Evolutionary conservation across 2,113 vertebrate genomes (phyloP).

Genomic region (Lontra canadensis): DNA sequence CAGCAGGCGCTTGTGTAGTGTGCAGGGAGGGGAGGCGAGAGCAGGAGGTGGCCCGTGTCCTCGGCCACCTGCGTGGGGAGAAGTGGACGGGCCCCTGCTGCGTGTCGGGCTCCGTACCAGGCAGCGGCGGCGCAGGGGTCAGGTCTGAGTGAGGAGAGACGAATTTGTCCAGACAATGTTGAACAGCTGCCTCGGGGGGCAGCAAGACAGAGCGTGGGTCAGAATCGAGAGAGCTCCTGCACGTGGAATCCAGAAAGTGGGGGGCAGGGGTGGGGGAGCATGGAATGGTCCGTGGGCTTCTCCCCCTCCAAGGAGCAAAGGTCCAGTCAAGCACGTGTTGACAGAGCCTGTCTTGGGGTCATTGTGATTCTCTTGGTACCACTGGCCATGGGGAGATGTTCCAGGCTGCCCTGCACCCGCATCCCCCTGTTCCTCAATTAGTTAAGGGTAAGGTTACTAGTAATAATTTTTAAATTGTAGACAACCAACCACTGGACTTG

Average conservation of each 20-base stretch:
- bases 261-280: background rate
- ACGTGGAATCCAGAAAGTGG: too few species aligned
- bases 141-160: rapidly evolving
- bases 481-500: background rate
- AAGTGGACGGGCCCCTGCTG: background rate
- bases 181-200: too few species aligned
- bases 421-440: rapidly evolving
- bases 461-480: background rate
- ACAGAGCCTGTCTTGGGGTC: background rate
- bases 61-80: rapidly evolving
- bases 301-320: rapidly evolving
- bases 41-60: rapidly evolving
- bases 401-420: too few species aligned
- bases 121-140: rapidly evolving
- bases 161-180: rapidly evolving
- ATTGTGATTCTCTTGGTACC: too few species aligned
- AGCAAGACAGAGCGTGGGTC: rapidly evolving
- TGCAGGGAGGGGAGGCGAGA: rapidly evolving
- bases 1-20: rapidly evolving
- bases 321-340: rapidly evolving
- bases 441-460: background rate
- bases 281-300: rapidly evolving
- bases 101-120: rapidly evolving
- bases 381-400: background rate
- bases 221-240: background rate